These are phyloP conservation scores for Zoanthus solanderi DNA, from an alignment of 92 coral and sea anemone genomes.

Conservation along the genomic window DNA sequence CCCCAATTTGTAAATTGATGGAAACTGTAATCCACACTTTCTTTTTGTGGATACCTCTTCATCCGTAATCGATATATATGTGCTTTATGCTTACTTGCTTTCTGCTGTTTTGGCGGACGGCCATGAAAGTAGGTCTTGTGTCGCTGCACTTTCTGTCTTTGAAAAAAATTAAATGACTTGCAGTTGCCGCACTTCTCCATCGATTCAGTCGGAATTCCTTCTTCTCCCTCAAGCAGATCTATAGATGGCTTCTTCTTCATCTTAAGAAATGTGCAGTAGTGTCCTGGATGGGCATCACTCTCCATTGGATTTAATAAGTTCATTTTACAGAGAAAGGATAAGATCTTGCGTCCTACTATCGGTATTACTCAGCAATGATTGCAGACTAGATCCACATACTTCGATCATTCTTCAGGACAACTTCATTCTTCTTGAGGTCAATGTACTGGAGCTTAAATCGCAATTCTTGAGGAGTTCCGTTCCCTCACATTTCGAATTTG, in stretches of 20 bases:
- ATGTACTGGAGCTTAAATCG: constrained; percentile 50
- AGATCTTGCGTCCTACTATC: constrained; percentile 39
- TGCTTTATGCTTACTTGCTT: neutral
- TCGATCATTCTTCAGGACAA: constrained; percentile 43
- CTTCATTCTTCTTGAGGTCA: constrained; percentile 59
- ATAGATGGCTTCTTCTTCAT: constrained; percentile 43
- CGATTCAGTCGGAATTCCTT: constrained; percentile 12
- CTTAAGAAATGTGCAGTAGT: constrained; percentile 51
- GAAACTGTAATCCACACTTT: constrained; percentile 12
- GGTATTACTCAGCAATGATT: constrained; percentile 53
- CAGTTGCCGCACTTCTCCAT: constrained; percentile 15
- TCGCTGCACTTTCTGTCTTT: neutral
- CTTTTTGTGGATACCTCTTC: neutral
- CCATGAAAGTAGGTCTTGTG: constrained; percentile 22
- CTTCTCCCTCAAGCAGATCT: constrained; percentile 33
- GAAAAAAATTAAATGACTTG: constrained; percentile 9
- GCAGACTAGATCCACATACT: constrained; percentile 51
- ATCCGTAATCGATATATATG: constrained; percentile 2
- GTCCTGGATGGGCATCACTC: constrained; percentile 52
- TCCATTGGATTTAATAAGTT: constrained; percentile 42
- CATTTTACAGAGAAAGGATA: constrained; percentile 31
- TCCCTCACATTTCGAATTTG: constrained; percentile 32
- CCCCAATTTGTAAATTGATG: constrained; percentile 1
- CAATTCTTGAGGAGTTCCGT: constrained; percentile 29
- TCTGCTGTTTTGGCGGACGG: constrained; percentile 3